These are phyloP conservation scores for Oscheius sp. DNA, from an alignment of 2,888 invertebrate species.

Conservation along the genomic window DNA sequence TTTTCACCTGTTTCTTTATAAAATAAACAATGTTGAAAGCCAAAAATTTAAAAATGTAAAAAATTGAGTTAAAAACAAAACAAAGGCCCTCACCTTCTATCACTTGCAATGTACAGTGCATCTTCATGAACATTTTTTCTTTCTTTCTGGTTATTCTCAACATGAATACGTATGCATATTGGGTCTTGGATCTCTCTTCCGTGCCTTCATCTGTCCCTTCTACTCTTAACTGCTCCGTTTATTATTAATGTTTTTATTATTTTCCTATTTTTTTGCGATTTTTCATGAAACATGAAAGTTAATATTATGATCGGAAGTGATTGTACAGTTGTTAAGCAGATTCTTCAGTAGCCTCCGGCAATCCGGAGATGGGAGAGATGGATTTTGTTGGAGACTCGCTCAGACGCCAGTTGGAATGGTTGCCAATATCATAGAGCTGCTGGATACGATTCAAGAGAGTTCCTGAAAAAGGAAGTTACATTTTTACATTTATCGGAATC, in stretches of 20 bases:
- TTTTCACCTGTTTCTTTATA: no score
- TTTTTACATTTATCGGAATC: background rate
- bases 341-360: no score
- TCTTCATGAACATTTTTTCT: constrained; percentile 47
- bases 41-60: no score
- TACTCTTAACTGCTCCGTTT: background rate
- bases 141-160: constrained; percentile 47
- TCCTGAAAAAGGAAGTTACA: constrained; percentile 13
- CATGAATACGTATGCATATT: constrained; percentile 53
- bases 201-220: background rate
- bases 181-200: constrained; percentile 40
- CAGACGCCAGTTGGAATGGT: constrained; percentile 30
- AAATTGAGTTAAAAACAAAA: no score
- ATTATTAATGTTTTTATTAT: background rate
- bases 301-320: no score
- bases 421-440: constrained; percentile 35
- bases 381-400: constrained; percentile 17
- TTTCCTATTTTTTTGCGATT: no score
- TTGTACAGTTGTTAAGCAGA: no score
- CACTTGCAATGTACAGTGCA: no score
- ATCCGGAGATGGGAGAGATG: constrained; percentile 9
- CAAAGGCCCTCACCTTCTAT: no score
- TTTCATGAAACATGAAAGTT: no score
- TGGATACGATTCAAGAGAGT: constrained; percentile 22
- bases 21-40: no score